These are phyloP conservation scores for Atrina japonica DNA, from an alignment of 2,888 invertebrate species.

Conservation along the genomic window DNA sequence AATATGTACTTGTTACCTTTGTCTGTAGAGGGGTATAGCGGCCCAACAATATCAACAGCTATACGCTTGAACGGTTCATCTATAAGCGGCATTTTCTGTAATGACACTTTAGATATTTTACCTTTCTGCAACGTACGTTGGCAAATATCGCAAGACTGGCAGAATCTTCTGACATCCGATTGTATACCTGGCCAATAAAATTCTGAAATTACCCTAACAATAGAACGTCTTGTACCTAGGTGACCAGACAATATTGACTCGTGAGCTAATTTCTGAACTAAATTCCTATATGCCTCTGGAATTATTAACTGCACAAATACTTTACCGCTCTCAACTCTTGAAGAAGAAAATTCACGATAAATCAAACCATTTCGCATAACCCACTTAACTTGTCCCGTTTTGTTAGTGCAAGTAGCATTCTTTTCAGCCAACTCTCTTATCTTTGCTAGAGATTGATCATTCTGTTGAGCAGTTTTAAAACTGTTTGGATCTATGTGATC, in stretches of 20 bases:
- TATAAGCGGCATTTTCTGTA: slow-evolving; percentile 44
- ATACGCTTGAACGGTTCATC: slow-evolving; percentile 50
- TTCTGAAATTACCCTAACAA: slow-evolving; percentile 26
- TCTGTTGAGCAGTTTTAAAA: slow-evolving; percentile 3
- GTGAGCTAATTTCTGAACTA: slow-evolving; percentile 42
- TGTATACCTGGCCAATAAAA: slow-evolving; percentile 55
- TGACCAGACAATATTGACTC: slow-evolving; percentile 45
- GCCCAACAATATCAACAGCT: slow-evolving; percentile 55
- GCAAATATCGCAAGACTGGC: slow-evolving; percentile 52
- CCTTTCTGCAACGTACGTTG: slow-evolving; percentile 47
- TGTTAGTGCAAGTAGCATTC: neutral
- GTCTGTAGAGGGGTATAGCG: slow-evolving; percentile 9
- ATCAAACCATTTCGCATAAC: slow-evolving; percentile 25
- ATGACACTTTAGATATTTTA: slow-evolving; percentile 32
- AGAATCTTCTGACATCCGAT: slow-evolving; percentile 38
- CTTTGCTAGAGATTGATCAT: neutral
- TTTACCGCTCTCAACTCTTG: slow-evolving; percentile 5
- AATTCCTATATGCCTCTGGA: slow-evolving; percentile 15
- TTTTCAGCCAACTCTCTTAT: neutral
- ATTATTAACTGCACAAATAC: slow-evolving; percentile 41
- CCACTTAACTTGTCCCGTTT: slow-evolving; percentile 10
- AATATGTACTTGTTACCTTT: too few relatives aligned
- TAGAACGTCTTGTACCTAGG: slow-evolving; percentile 28
- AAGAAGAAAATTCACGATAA: slow-evolving; percentile 14
- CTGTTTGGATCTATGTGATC: neutral